Base-by-base conservation (phyloP, 1,140 invertebrate species). In the Pentalonia nigronervosa region DNA sequence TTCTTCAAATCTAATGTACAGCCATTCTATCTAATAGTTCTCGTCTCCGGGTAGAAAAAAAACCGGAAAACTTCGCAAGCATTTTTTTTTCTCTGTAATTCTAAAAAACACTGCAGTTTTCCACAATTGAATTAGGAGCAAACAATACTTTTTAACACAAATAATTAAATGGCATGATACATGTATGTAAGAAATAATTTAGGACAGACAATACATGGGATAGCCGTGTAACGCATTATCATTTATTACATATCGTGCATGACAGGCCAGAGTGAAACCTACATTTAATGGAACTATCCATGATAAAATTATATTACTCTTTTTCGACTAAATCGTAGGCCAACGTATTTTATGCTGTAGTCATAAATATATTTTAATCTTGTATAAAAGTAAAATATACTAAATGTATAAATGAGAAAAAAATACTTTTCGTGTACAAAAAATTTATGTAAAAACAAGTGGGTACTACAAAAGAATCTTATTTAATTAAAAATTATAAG, bases 121-220 rank as follows among this genome's bases (percentile, higher is more conserved):
- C 36, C 83, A 41, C 83, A 86, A 86, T 86, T 86, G 36, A 86
- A 86, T 45, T 86, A 41, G 9, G 83, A 86, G 47, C 83, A 86
- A 86, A 45, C 25, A 41, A 86, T 86, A 86, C 83, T 36, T 86
- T 86, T 86, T 41, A 45, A 45, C 23, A 47, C 47, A 45, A 86
- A 86, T 36, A 83, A 83, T 36, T 36, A 83, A 83, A 41, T 21
- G 2, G 34, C 81, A 41, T 20, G 76, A 83, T 83, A 36, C 36
- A 83, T 83, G 76, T 83, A 34, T 83, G 36, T 83, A 83, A 36
- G 20, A 83, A 83, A 83, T 83, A 41, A 36, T 83, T 83, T 36
- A 41, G 36, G 34, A 83, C 60, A 76, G 60, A 76, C 60, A 76
- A 76, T 76, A n/a, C 60, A 9, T 14, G 60, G 17, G 30, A 76